Conservation (phyloP, 2,113 vertebrate species). For the Sitta europaea region DNA sequence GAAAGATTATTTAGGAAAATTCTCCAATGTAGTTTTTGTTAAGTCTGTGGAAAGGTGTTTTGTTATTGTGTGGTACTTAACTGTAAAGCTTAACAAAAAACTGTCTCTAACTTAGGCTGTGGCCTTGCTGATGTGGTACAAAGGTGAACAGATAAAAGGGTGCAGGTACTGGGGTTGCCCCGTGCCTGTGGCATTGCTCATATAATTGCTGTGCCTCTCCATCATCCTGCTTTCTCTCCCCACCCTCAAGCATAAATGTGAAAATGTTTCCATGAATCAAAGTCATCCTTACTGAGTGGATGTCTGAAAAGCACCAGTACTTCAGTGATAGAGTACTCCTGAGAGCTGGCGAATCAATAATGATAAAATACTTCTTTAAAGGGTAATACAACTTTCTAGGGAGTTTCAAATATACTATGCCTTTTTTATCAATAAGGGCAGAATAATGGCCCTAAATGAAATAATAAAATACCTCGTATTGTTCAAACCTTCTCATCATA, state of each 20-base stretch:
- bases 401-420: not conserved
- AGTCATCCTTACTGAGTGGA: not conserved
- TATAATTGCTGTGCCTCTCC: not conserved
- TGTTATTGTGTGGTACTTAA: not conserved
- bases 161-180: not conserved
- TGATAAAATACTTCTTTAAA: not conserved
- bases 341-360: not conserved
- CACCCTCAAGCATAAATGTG: not conserved
- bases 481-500: not conserved
- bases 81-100: not conserved
- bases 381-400: not conserved
- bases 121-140: not conserved
- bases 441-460: not conserved
- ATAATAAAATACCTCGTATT: not conserved
- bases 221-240: not conserved
- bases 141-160: not conserved
- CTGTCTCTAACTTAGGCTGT: accelerated
- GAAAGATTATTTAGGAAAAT: not conserved
- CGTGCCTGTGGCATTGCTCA: not conserved
- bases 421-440: not conserved
- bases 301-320: not conserved
- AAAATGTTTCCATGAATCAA: not conserved
- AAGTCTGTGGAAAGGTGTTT: not conserved
- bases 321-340: not conserved
- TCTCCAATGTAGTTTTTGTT: not conserved